Percentiles rank a stretch among this genome's conserved stretches.
phyloP scores from a whole-genome alignment of 2,113 vertebrate species.

The Phainopepla nitens region DNA sequence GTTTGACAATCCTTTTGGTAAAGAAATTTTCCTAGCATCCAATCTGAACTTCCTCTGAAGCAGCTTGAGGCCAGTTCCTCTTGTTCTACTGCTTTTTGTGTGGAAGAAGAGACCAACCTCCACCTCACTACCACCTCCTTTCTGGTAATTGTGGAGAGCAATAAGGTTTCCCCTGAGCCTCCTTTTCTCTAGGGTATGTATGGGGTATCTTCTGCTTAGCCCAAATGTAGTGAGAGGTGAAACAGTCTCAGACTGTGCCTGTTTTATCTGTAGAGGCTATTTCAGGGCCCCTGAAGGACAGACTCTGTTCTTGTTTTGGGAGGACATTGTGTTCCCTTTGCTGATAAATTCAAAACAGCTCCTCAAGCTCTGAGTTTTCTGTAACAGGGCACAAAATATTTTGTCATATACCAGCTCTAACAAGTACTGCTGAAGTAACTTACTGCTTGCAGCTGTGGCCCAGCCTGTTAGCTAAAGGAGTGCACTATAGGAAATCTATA shows the following conservation, averaged over 20 bases:
- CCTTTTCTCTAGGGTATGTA: background rate
- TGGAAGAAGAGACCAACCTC: background rate
- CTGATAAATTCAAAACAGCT: background rate
- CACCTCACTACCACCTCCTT: background rate
- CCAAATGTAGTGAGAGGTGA: background rate
- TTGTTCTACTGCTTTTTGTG: background rate
- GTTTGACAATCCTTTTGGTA: background rate
- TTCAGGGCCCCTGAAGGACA: background rate
- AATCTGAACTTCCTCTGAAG: background rate
- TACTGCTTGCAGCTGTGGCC: background rate
- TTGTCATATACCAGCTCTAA: background rate
- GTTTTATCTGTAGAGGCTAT: background rate
- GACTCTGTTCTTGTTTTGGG: background rate
- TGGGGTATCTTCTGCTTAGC: background rate
- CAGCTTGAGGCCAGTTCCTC: background rate
- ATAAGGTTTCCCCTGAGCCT: background rate
- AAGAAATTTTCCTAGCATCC: background rate
- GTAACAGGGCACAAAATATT: background rate
- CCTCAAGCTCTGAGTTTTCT: background rate
- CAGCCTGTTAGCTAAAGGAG: background rate
- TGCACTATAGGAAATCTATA: background rate
- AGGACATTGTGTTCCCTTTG: background rate
- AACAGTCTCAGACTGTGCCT: background rate
- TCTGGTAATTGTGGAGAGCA: background rate
- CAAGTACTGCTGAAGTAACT: background rate